Evolutionary conservation across 2,113 vertebrate genomes (phyloP).

Genomic region (Colistium nudipinnis): DNA sequence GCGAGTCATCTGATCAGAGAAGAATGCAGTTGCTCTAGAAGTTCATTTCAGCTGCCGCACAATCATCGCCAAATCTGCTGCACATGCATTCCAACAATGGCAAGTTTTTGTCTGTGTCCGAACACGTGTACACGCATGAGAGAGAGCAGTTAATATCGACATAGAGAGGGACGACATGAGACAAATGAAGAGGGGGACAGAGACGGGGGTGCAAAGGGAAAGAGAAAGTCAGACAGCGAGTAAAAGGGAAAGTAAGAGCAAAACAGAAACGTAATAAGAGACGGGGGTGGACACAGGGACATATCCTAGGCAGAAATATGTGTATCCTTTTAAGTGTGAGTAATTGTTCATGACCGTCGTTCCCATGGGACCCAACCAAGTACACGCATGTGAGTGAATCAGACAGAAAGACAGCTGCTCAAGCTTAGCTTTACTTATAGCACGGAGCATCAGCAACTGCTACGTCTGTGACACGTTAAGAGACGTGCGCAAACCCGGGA

Average conservation of each 20-base stretch:
- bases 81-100: slow-evolving; percentile 61
- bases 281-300: not conserved
- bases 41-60: slow-evolving; percentile 57
- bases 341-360: slow-evolving; percentile 31
- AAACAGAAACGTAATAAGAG: not conserved
- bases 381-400: slow-evolving; percentile 36
- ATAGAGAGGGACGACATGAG: not conserved
- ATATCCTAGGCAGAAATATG: not conserved
- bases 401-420: slow-evolving; percentile 57
- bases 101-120: slow-evolving; percentile 50
- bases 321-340: not conserved
- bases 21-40: slow-evolving; percentile 61
- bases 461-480: not conserved
- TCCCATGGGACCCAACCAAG: slow-evolving; percentile 20
- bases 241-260: slow-evolving; percentile 29
- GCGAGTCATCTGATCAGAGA: slow-evolving; percentile 69
- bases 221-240: too few species aligned
- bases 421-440: slow-evolving; percentile 46
- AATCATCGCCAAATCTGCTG: slow-evolving; percentile 61
- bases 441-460: slow-evolving; percentile 49
- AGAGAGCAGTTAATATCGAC: not conserved
- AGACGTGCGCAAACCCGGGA: too few species aligned
- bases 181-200: not conserved
- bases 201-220: not conserved
- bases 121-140: slow-evolving; percentile 39